Evolutionary conservation across 64 coral and sea anemone species (phyloP), one percentile per base, ranked within the genome.

Genomic region (Orbicella faveolata): DNA sequence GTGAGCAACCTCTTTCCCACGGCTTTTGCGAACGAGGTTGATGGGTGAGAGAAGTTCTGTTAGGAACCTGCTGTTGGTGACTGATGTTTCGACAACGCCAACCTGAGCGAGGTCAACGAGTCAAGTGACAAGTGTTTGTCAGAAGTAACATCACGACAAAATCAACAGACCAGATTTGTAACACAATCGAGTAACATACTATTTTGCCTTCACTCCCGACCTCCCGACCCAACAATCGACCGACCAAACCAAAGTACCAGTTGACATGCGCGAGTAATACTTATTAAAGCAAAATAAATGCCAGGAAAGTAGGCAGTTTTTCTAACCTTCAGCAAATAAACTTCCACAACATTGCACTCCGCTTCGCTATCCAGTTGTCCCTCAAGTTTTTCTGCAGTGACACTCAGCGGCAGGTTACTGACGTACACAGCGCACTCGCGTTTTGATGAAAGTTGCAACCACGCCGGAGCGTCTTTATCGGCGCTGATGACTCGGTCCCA

Each of bases 311-410:
- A 48, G 2, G 39, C 25, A 25, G 67, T 33, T 2, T 17, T 54
- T n/a, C 83, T 48, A 90, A 94, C 93, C 89, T 94, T 94, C 9
- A 61, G 61, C 8, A 94, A 68, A 48, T 80, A 90, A 9, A 94
- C 76, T 48, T 94, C 93, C 77, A 87, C 74, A 20, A 94, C 93
- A 13, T 94, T 90, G 48, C 93, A 90, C 15, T 94, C 93, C 23
- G 93, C 93, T 20, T 94, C 93, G 36, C 69, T 86, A n/a, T 94
- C 93, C 62, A 94, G 63, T 34, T 87, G 83, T n/a, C 89, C 89
- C 6, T 94, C 81, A 25, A 94, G 89, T 63, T 90, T 94, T 77
- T 94, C 93, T 54, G 81, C 30, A 39, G 93, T 94, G 11, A 90
- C 93, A 73, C 75, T 94, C 76, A 94, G 34, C 51, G 93, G 93